phyloP scores from a whole-genome alignment of 2,888 invertebrate species.

The Eupithecia subfuscata region DNA sequence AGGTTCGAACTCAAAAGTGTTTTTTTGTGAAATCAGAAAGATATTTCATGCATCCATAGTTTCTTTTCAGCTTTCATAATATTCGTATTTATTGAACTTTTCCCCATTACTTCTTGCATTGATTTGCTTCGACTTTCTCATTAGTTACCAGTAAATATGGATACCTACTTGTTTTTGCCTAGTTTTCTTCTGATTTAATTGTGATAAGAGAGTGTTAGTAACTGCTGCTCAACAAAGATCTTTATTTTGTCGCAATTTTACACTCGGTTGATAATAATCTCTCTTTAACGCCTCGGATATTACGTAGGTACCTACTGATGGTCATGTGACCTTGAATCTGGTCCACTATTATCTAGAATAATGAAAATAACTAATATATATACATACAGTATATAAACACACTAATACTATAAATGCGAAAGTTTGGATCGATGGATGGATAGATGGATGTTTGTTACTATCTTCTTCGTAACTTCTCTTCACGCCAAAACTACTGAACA shows the following conservation, averaged over 20 bases:
- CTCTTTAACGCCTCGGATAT: neutral
- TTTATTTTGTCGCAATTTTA: neutral
- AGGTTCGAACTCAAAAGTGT: neutral
- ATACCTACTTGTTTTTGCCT: neutral
- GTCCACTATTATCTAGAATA: neutral
- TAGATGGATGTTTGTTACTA: too few relatives aligned
- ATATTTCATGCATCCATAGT: neutral
- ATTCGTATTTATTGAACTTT: neutral
- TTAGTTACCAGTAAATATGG: neutral
- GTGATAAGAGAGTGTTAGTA: neutral
- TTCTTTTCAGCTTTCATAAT: slow-evolving; percentile 1
- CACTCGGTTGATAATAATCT: neutral
- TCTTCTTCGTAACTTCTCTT: too few relatives aligned
- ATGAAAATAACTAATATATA: neutral
- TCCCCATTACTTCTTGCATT: neutral
- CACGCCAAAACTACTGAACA: too few relatives aligned
- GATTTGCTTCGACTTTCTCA: slow-evolving; percentile 1
- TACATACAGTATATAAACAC: neutral
- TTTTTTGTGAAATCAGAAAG: neutral
- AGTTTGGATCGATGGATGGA: too few relatives aligned
- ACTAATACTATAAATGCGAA: too few relatives aligned
- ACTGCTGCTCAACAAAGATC: neutral
- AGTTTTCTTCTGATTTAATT: neutral
- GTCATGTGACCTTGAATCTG: neutral
- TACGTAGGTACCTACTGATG: neutral